Evolutionary conservation across 2,113 vertebrate genomes (phyloP).

Genomic region (Chloebia gouldiae): DNA sequence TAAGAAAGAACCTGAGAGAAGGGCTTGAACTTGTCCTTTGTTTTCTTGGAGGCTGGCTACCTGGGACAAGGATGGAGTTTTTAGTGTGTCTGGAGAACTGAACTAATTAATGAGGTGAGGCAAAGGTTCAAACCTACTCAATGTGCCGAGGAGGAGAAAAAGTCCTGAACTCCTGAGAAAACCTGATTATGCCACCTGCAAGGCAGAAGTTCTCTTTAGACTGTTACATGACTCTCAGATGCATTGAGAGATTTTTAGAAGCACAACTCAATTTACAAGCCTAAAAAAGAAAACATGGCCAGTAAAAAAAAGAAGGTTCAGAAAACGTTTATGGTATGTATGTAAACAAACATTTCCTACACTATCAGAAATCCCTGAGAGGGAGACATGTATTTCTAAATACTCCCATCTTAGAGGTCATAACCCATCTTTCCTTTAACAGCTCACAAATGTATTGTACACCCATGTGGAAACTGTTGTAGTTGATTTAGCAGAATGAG

Average conservation of each 20-base stretch:
- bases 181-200: background rate
- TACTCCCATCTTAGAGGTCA: background rate
- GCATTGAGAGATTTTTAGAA: background rate
- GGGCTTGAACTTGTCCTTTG: conserved; percentile 42
- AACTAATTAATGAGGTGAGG: conserved; percentile 43
- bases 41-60: conserved; percentile 27
- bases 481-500: background rate
- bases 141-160: background rate
- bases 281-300: background rate
- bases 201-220: background rate
- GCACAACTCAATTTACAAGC: background rate
- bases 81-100: background rate
- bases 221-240: background rate
- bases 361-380: background rate
- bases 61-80: background rate
- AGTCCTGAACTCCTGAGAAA: conserved; percentile 16
- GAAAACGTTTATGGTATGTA: background rate
- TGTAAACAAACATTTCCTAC: background rate
- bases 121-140: background rate
- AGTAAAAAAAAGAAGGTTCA: background rate
- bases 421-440: background rate
- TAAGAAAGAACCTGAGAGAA: conserved; percentile 14
- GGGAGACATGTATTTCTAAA: background rate
- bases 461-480: background rate
- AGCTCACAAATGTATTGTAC: background rate